Conservation (phyloP, 2,113 vertebrate genomes). For the Maccullochella peelii region DNA sequence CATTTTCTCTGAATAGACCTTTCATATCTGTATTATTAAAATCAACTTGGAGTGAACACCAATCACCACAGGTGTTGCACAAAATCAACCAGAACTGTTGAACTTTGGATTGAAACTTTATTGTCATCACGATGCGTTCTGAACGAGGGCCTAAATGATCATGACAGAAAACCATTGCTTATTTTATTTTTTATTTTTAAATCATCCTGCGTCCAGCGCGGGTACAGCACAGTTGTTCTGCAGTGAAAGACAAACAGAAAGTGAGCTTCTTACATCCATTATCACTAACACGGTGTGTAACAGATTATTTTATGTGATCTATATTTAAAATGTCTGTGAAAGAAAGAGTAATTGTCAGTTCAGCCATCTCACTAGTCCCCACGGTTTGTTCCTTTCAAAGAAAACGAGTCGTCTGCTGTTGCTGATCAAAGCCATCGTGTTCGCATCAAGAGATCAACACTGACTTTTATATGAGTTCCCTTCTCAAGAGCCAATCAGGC, state of each 20-base stretch:
- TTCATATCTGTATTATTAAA: too few relatives aligned
- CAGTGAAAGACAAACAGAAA: slow-evolving; percentile 33
- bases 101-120: too few relatives aligned
- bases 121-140: not conserved
- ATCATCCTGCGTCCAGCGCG: not conserved
- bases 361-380: slow-evolving; percentile 29
- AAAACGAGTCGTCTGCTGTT: not conserved
- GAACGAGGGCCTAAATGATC: not conserved
- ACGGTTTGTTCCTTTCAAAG: slow-evolving; percentile 25
- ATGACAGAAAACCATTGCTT: not conserved
- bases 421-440: slow-evolving; percentile 47
- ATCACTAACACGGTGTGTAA: slow-evolving; percentile 57
- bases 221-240: slow-evolving; percentile 31
- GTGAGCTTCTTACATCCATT: slow-evolving; percentile 29
- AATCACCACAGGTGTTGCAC: too few relatives aligned
- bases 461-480: slow-evolving; percentile 52
- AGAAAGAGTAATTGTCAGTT: slow-evolving; percentile 15
- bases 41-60: too few relatives aligned
- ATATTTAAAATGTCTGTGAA: slow-evolving; percentile 50
- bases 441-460: slow-evolving; percentile 22
- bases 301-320: slow-evolving; percentile 61
- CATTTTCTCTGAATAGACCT: too few relatives aligned
- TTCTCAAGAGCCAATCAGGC: slow-evolving; percentile 53
- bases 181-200: not conserved
- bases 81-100: too few relatives aligned